Evolutionary conservation across 2,797 vertebrate genomes (phyloP).

Genomic region (Salarias fasciatus): DNA sequence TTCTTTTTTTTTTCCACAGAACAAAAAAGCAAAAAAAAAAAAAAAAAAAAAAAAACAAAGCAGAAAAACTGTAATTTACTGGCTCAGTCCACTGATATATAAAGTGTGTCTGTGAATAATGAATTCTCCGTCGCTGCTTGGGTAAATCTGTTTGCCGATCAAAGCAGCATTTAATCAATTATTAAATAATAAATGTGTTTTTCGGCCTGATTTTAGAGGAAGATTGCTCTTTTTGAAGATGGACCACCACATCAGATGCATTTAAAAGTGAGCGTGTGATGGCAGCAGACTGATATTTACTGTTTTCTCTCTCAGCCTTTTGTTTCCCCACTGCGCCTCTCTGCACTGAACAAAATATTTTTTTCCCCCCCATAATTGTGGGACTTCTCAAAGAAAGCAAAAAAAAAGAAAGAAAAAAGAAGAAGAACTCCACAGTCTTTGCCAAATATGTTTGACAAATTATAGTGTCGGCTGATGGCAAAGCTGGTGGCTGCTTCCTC

Average conservation of each 20-base stretch:
- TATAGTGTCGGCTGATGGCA: constrained; percentile 38
- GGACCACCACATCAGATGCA: neutral
- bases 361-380: constrained; percentile 13
- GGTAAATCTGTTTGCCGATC: constrained; percentile 28
- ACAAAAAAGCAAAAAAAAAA: too few relatives aligned
- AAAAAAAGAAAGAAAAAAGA: neutral
- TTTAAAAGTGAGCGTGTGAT: neutral
- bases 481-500: constrained; percentile 49
- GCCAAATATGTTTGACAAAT: constrained; percentile 49
- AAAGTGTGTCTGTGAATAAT: constrained; percentile 61
- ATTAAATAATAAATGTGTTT: constrained; percentile 47
- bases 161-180: constrained; percentile 63
- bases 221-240: constrained; percentile 24
- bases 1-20: too few relatives aligned
- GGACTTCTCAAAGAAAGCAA: constrained; percentile 32
- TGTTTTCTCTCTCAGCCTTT: constrained; percentile 10
- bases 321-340: neutral
- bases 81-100: constrained; percentile 34
- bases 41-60: too few relatives aligned
- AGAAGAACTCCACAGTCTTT: constrained; percentile 20
- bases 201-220: constrained; percentile 16
- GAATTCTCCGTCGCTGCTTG: constrained; percentile 35
- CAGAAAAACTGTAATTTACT: constrained; percentile 6
- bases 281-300: neutral
- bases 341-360: too few relatives aligned